Percentiles rank a stretch among this genome's conserved stretches.
Evolutionary conservation across 2,113 vertebrate genomes (phyloP).

Genomic region (Vanacampus margaritifer): DNA sequence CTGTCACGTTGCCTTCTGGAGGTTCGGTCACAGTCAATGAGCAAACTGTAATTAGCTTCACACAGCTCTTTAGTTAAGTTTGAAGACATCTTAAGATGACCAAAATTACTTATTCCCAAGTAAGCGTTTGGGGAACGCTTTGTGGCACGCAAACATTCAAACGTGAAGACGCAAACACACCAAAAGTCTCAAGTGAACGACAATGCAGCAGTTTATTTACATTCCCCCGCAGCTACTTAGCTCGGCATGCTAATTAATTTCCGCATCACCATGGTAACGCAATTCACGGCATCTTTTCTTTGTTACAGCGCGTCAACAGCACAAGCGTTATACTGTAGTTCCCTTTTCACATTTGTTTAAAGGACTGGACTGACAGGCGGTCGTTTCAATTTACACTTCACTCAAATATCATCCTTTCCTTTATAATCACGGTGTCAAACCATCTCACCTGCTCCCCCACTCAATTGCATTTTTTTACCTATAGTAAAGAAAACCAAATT

Average conservation of each 20-base stretch:
- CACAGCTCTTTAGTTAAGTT: background rate
- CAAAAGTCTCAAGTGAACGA: conserved; percentile 8
- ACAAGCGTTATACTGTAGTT: conserved; percentile 5
- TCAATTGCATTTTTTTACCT: background rate
- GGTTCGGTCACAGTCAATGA: background rate
- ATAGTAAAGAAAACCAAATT: background rate
- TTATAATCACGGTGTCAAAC: background rate
- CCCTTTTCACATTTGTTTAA: background rate
- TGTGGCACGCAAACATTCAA: background rate
- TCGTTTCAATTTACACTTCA: background rate
- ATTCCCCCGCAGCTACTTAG: conserved; percentile 28
- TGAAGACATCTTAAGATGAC: conserved; percentile 7
- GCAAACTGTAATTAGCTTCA: background rate
- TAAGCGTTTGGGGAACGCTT: background rate
- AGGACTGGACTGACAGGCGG: background rate
- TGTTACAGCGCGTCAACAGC: conserved; percentile 40
- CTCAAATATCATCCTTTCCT: background rate
- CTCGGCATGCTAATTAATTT: conserved; percentile 39
- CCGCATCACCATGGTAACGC: conserved; percentile 41
- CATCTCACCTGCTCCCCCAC: background rate
- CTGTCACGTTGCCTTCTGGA: background rate
- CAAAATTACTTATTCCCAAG: background rate
- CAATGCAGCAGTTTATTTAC: conserved; percentile 35
- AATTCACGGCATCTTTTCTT: conserved; percentile 36
- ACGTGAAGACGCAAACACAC: conserved; percentile 15